A percentile compares a stretch with the other conserved stretches of the same genome.
Conservation (phyloP, 2,888 invertebrate genomes). For the Archaeoteleia sp. region DNA sequence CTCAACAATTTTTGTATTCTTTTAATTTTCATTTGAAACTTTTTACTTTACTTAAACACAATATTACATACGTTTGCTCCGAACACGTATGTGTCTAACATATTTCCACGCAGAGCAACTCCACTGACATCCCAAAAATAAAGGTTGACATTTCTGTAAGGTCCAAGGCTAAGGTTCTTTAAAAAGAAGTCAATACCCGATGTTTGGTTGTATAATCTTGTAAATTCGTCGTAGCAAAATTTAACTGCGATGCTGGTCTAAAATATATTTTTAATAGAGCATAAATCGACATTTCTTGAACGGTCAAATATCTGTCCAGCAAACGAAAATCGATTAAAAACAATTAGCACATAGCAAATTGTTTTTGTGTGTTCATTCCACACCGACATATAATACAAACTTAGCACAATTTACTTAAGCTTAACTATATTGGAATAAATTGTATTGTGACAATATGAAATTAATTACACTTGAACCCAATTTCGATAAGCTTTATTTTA, state of each 20-base stretch:
- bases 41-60: slow-evolving; percentile 6
- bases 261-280: slow-evolving; percentile 53
- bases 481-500: no score
- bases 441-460: no score
- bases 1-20: not conserved
- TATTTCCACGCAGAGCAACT: slow-evolving; percentile 83
- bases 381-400: no score
- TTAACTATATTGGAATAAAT: no score
- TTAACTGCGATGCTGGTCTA: slow-evolving; percentile 81
- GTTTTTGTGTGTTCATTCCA: no score
- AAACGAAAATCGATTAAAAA: no score
- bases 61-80: slow-evolving; percentile 80
- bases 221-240: slow-evolving; percentile 82
- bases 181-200: slow-evolving; percentile 85
- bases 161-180: slow-evolving; percentile 79
- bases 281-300: no score
- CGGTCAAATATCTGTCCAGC: no score
- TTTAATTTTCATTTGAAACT: not conserved
- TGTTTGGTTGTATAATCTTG: slow-evolving; percentile 79
- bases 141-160: slow-evolving; percentile 79
- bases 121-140: slow-evolving; percentile 92
- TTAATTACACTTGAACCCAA: no score
- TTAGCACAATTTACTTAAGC: no score
- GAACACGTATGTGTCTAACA: slow-evolving; percentile 86
- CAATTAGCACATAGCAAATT: no score